Base-by-base conservation (phyloP, 2,888 invertebrate species). In the Candidula unifasciata region DNA sequence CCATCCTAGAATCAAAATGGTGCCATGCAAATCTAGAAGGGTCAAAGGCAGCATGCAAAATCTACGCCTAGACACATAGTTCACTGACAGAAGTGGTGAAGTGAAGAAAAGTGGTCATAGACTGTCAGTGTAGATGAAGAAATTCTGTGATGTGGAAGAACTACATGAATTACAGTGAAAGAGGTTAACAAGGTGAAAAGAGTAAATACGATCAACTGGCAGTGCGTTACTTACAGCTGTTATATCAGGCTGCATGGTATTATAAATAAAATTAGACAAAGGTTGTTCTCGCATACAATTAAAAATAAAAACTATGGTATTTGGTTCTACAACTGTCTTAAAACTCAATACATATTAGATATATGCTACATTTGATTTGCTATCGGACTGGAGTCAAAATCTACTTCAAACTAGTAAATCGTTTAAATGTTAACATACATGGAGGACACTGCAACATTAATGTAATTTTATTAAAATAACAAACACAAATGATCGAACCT, bases 201-300 rank as follows among this genome's bases (percentile, higher is more conserved):
- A 80, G 16, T 10, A 33, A 18, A 76, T 52, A 80, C 69, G 54
- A 71, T 57, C n/a, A 80, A 68, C 33, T 54, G 57, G 33, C 37
- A 57, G 69, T 10, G 24, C 27, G n/a, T 64, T 82, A 82, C 82
- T 82, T 82, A 82, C 82, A 64, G 82, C 73, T 60, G 52, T 74
- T 73, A 64, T 82, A 30, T 82, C 82, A 60, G 82, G 82, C 82
- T 82, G 82, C 82, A 82, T 82, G 82, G n/a, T 73, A 37, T 80
- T 71, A 10, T 71, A 80, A 80, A 57, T 33, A 80, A 24, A 80
- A 79, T 16, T 44, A 37, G 66, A 24, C 68, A 74, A 52, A 74
- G 13, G 54, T 18, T 54, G 74, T 54, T 54, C 54, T 74, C 33
- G 54, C 54, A 54, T 73, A 13, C n/a, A 71, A 3, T n/a, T 44